These are phyloP conservation scores for Neosilurus hyrtlii DNA, from an alignment of 2,797 vertebrate species.

Conservation along the genomic window DNA sequence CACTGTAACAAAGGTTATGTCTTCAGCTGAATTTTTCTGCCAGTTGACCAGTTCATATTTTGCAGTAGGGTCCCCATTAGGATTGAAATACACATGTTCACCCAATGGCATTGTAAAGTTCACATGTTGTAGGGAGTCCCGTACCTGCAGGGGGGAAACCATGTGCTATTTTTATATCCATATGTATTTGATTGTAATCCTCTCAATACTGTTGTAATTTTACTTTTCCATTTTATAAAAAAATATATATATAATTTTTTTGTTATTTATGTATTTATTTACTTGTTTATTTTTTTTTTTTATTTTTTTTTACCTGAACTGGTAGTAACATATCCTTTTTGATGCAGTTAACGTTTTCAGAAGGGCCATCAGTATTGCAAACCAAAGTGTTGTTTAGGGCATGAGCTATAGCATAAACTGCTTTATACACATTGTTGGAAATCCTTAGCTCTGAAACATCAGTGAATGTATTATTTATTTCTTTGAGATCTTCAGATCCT, in stretches of 20 bases:
- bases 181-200: background rate
- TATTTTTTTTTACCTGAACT: conserved; percentile 59
- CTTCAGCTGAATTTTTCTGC: conserved; percentile 65
- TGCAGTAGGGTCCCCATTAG: conserved; percentile 70
- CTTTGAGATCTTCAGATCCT: conserved; percentile 67
- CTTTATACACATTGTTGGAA: conserved; percentile 75
- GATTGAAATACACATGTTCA: conserved; percentile 69
- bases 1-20: conserved; percentile 64
- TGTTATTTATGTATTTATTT: background rate
- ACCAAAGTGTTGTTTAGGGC: conserved; percentile 64
- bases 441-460: conserved; percentile 74
- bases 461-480: conserved; percentile 66
- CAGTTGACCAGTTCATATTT: conserved; percentile 76
- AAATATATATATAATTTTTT: too few species aligned
- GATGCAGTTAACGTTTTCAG: conserved; percentile 50
- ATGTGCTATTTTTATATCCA: background rate
- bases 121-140: conserved; percentile 62
- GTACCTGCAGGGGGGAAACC: conserved; percentile 57
- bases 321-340: conserved; percentile 53
- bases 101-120: conserved; percentile 69
- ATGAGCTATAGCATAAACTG: conserved; percentile 71
- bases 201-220: background rate
- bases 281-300: conserved; percentile 10
- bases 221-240: too few species aligned
- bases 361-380: conserved; percentile 51